Conservation (phyloP, 2,797 vertebrate species). For the Anniella stebbinsi region DNA sequence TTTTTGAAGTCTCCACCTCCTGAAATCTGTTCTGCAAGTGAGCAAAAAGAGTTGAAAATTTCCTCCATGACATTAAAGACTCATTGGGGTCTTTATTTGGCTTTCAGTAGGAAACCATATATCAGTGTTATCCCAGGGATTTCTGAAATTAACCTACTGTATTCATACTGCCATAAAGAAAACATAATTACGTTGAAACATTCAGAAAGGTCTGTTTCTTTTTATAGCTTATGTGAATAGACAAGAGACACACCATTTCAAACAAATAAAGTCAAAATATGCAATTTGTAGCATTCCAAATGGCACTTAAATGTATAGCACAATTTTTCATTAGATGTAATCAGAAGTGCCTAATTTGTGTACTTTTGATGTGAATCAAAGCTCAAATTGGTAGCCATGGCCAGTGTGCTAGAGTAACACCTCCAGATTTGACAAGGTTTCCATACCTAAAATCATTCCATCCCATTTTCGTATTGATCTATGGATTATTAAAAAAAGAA, state of each 20-base stretch:
- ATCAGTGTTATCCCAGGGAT: slow-evolving; percentile 26
- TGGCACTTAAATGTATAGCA: not conserved
- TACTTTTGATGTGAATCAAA: slow-evolving; percentile 9
- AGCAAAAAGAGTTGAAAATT: slow-evolving; percentile 29
- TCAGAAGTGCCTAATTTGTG: slow-evolving; percentile 1
- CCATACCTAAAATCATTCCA: too few species aligned
- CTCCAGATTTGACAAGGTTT: not conserved
- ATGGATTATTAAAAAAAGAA: too few species aligned
- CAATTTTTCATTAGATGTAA: slow-evolving; percentile 14
- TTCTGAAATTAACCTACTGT: slow-evolving; percentile 38
- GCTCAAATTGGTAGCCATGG: not conserved
- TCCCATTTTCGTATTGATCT: too few species aligned
- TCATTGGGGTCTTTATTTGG: slow-evolving; percentile 18
- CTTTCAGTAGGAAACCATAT: slow-evolving; percentile 32
- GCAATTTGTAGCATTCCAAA: slow-evolving; percentile 11
- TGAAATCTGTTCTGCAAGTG: slow-evolving; percentile 22
- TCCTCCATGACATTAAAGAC: slow-evolving; percentile 24
- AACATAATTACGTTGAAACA: slow-evolving; percentile 38
- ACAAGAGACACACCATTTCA: slow-evolving; percentile 11
- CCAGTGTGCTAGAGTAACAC: not conserved
- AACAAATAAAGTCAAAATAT: slow-evolving; percentile 10
- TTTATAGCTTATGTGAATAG: slow-evolving; percentile 30
- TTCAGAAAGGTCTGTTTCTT: slow-evolving; percentile 28
- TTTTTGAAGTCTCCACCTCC: not conserved
- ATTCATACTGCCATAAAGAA: slow-evolving; percentile 41